phyloP scores from a whole-genome alignment of 2,888 invertebrate genomes.

The Drosophila pullipes region DNA sequence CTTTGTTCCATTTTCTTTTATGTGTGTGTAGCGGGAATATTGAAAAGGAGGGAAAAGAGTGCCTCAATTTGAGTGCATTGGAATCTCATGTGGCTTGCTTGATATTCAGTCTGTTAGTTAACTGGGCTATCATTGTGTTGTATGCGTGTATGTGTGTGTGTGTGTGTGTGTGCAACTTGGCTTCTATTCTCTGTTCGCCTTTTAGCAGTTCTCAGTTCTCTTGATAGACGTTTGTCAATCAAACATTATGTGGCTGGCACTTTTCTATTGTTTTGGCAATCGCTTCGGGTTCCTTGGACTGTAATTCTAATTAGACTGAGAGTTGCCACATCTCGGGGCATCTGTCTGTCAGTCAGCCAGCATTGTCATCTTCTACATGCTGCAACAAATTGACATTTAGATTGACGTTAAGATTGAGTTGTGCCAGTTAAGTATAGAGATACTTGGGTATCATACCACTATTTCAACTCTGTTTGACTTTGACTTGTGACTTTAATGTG shows the following conservation, averaged over 20 bases:
- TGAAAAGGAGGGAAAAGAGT: not conserved
- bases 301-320: conserved; percentile 54
- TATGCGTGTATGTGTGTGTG: not conserved
- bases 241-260: conserved; percentile 60
- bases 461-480: not conserved
- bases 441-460: not conserved
- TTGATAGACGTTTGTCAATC: conserved; percentile 80
- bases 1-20: conserved; percentile 40
- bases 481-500: not conserved
- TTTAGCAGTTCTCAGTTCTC: conserved; percentile 9
- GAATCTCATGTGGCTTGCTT: conserved; percentile 17
- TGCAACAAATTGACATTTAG: conserved; percentile 42
- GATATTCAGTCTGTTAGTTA: conserved; percentile 50
- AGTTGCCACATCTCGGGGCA: conserved; percentile 20
- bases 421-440: conserved; percentile 12
- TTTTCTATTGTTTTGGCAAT: conserved; percentile 56
- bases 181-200: not conserved
- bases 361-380: conserved; percentile 5
- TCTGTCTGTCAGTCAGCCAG: conserved; percentile 12
- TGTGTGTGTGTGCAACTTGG: not conserved
- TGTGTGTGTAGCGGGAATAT: not conserved
- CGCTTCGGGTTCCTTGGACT: conserved; percentile 18
- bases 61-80: conserved; percentile 21
- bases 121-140: conserved; percentile 46
- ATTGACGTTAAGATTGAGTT: not conserved